Evolutionary conservation across 2,797 vertebrate species (phyloP), one percentile per base, ranked within the genome.

Genomic region (Lithobates pipiens): DNA sequence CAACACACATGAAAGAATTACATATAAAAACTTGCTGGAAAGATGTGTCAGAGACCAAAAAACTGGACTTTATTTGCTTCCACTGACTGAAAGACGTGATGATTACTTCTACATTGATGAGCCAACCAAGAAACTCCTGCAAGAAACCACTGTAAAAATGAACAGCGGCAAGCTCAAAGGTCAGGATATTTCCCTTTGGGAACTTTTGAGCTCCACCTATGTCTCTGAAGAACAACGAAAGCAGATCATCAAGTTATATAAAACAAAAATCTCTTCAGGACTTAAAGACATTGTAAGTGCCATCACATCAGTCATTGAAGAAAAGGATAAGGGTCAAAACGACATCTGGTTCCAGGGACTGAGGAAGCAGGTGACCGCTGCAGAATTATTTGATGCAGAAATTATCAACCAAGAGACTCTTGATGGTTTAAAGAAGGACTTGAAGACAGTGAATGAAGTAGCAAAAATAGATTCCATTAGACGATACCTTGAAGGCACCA

Each of bases 161-260:
- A 88, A 89, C 0, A 90, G 88, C 54, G 97, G 97, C 0, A 96
- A 95, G 69, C 97, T 95, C 89, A 91, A 89, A 25, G 97, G 96
- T 0, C 94, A 94, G 32, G 93, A 85, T 0, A 61, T 94, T 0
- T 96, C 97, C 0, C 86, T 98, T 25, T 98, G 97, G 97, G 95
- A 97, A 15, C 91, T 99, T 0, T 93, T 99, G 44, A 96, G 95
- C 86, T 97, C 97, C 0, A 96, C 97, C 46, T 98, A 98, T 2
- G 89, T 98, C 80, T 92, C 93, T 0, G 94, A 96, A 81, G 87
- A 95, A 0, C 92, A 95, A 50, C 95, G 95, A 32, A 88, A 89
- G 11, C 93, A 96, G 0, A 77, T 98, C 2, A 91, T 97, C 21
- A 89, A 89, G 9, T 88, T 91, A 2, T 98, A 96, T 77, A 96